Base-by-base conservation (phyloP, 2,113 vertebrate genomes). In the Archocentrus centrarchus region DNA sequence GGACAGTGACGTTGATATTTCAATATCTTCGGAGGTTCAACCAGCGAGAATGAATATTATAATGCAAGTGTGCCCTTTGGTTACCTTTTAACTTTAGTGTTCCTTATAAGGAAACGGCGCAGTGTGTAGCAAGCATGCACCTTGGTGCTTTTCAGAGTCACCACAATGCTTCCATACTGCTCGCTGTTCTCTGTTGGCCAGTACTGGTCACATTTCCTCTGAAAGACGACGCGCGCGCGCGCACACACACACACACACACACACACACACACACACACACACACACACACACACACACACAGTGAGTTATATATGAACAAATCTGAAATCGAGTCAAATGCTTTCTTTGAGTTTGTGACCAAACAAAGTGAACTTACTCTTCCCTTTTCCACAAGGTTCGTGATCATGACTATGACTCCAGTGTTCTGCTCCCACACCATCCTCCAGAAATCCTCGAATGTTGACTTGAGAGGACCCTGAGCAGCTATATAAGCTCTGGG, bases 361-460 rank as follows among this genome's bases (percentile, higher is more conserved):
- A 3, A 41, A 7, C 4, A 13, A 50, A 30, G 57, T 32, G 20
- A 80, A 95, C 98, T 90, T 97, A 99, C 99, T 93, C 99, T 95
- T 92, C 99, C 99, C 95, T 99, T 99, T 93, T 99, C 99, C 94
- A 99, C 99, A 59, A 99, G 96, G 94, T 99, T 99, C 8, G 99
- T 99, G 91, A 99, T 99, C 99, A 99, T 99, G 91, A 99, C 92
- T 90, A 99, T 98, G 94, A 99, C 97, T 87, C 97, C 96, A 47
- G 97, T 97, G 89, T 98, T 99, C 93, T 99, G 98, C 93, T 99
- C 98, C 99, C 99, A 99, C 93, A 99, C 96, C 99, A 99, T 99
- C 91, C 98, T 97, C 99, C 99, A 99, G 90, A 99, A 99, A 95
- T 99, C 99, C 95, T 99, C 99, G 93, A 99, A 99, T 3, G 99